These are phyloP conservation scores for Solenodon paradoxus DNA, from an alignment of 2,113 vertebrate genomes.

Conservation along the genomic window DNA sequence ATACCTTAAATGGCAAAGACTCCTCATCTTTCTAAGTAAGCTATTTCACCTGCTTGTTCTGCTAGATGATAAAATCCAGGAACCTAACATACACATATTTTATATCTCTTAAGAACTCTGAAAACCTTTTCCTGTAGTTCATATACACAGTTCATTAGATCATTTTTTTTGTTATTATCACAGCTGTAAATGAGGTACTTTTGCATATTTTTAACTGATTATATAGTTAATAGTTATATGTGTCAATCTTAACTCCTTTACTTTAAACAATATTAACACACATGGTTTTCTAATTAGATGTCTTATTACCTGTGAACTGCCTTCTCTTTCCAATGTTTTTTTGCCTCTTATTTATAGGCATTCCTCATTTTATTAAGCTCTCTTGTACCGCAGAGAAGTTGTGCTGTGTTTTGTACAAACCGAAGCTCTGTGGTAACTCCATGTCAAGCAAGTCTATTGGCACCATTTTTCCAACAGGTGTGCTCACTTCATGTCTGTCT, in stretches of 20 bases:
- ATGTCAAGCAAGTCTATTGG: not conserved
- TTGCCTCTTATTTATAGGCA: not conserved
- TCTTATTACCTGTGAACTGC: not conserved
- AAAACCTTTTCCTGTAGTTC: not conserved
- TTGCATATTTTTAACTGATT: conserved; percentile 7
- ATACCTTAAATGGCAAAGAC: too few species aligned
- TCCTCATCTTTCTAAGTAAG: not conserved
- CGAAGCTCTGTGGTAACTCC: not conserved
- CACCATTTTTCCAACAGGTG: not conserved
- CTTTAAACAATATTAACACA: not conserved
- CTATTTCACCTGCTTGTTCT: not conserved
- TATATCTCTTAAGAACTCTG: not conserved
- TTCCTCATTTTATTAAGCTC: not conserved
- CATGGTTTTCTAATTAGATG: not conserved
- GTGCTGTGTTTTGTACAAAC: too few species aligned
- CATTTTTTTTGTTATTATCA: not conserved
- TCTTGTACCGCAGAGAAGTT: too few species aligned
- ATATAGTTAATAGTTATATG: not conserved
- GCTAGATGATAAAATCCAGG: not conserved
- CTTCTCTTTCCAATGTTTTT: conserved; percentile 17
- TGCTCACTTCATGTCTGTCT: not conserved
- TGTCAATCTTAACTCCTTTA: not conserved
- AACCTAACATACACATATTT: not conserved
- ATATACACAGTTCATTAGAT: not conserved
- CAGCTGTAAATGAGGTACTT: not conserved